Evolutionary conservation across 2,888 invertebrate species (phyloP), one percentile per base, ranked within the genome.

Genomic region (Stratiomys singularior): DNA sequence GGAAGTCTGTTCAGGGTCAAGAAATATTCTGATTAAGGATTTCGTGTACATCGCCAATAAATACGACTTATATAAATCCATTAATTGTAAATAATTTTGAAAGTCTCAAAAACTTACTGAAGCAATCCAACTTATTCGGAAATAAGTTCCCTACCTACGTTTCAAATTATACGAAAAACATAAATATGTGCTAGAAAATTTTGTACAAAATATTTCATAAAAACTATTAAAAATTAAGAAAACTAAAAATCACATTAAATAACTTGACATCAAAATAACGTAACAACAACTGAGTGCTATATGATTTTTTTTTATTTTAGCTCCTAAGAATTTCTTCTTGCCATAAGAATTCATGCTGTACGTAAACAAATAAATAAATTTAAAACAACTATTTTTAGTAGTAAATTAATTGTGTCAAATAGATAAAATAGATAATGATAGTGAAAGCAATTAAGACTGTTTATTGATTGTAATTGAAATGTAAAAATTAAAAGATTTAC

Each of bases 281-380:
- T 37, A n/a, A 56, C 15, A 67, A 56, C 30, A 67, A 77, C 30
- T 67, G 77, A 66, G 77, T 77, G 77, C 77, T 77, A 77, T 77
- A 77, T 77, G 66, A 27, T 25, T 52, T 47, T 27, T 47, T n/a
- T n/a, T n/a, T n/a, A n/a, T n/a, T n/a, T 52, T 28, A 67, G 30
- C 56, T 7, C 23, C 4, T 77, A 67, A 67, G 52, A 30, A 28
- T 60, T 27, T 58, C 58, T 69, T 82, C 83, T 83, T 83, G 83
- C 83, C 83, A 83, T 83, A 82, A 83, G 82, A 80, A 82, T 82
- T 60, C 56, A 11, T 37, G 5, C 60, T 64, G 76, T 63, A 76
- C 64, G 76, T 76, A 76, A 76, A 28, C 13, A 37, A 47, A 72
- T 72, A 27, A 18, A 63, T 71, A 71, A 71, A 25, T n/a, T 25